Evolutionary conservation across 2,113 vertebrate genomes (phyloP).

Genomic region (Cryptoleucopteryx plumbea): DNA sequence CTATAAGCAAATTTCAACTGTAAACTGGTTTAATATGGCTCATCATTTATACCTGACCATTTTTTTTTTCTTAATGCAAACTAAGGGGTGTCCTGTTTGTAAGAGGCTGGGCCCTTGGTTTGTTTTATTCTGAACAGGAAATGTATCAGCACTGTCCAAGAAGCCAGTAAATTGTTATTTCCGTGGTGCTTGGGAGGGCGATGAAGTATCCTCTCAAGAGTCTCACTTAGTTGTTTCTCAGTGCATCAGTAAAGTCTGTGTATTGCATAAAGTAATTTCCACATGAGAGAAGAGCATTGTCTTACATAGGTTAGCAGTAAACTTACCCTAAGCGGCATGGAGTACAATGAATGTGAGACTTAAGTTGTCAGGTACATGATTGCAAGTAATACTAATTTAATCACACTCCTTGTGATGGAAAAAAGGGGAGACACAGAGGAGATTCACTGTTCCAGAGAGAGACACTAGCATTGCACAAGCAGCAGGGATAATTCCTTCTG

Average conservation of each 20-base stretch:
- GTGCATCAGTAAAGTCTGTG: fast-evolving
- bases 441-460: not conserved
- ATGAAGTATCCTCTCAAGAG: not conserved
- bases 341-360: not conserved
- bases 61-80: not conserved
- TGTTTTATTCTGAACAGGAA: not conserved
- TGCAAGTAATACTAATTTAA: not conserved
- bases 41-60: not conserved
- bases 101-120: not conserved
- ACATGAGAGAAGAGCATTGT: not conserved
- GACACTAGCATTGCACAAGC: not conserved
- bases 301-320: not conserved
- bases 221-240: not conserved
- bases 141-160: not conserved
- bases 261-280: not conserved
- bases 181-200: not conserved
- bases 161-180: not conserved
- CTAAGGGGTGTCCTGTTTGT: not conserved
- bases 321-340: not conserved
- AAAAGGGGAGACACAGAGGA: not conserved
- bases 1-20: not conserved
- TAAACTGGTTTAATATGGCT: not conserved
- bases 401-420: not conserved
- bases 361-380: not conserved
- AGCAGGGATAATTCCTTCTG: not conserved